Base-by-base conservation (phyloP, 1,140 invertebrate species). In the Procambarus virginalis region DNA sequence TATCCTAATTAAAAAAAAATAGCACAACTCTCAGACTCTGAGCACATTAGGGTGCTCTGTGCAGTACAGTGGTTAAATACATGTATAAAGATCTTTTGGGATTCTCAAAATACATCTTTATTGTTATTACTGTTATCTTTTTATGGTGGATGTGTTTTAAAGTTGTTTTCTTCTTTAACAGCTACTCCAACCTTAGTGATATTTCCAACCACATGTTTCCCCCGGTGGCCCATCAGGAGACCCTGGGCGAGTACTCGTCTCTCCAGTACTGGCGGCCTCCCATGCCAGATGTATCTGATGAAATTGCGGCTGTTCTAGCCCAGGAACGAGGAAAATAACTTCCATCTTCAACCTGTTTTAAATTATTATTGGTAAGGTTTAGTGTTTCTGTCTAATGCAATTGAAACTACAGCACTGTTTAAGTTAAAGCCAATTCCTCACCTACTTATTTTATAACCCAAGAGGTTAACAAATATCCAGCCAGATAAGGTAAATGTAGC, bases 151-250 rank as follows among this genome's bases (percentile, higher is more conserved):
- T 14, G 3, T 68, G 64, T 17, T 20, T 17, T 68, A 73, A 73
- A 34, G 20, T 73, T 4, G 17, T 58, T 82, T 49, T 58, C 46
- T 49, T 48, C 9, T 68, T 76, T 51, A 3, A 34, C 75, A 89
- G 88, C 17, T 89, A 89, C 81, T 89, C 88, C 51, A 89, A 89
- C 81, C 73, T 89, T 12, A 84, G 88, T 84, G 88, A 89, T 48
- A 89, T 89, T 46, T 58, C 88, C 51, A 89, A 89, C 58, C 88
- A 89, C 88, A 89, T 89, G 88, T 89, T 89, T 60, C 88, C 88
- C 46, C 73, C 88, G 9, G 73, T 89, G 58, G 81, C 80, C n/a
- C 88, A 84, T 34, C 81, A 84, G 75, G 88, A 84, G 75, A 84
- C 88, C 48, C 60, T 89, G 22, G 88, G 81, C 20, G 88, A 89